Percentiles rank a stretch among this genome's conserved stretches.
Conservation (phyloP, 2,888 invertebrate genomes). For the Trissonchulus sp. region DNA sequence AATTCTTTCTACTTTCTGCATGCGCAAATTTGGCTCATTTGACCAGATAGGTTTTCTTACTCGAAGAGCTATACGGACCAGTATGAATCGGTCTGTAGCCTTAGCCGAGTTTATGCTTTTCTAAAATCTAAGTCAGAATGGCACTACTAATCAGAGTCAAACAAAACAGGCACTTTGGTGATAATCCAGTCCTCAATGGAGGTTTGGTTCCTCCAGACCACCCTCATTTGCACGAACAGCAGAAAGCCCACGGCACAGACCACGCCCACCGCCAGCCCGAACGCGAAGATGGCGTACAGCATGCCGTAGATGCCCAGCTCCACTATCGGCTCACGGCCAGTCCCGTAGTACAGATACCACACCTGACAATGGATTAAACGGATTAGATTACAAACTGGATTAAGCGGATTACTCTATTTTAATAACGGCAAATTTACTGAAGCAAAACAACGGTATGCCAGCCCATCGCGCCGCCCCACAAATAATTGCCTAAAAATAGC, state of each 20-base stretch:
- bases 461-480: neutral
- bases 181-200: conserved; percentile 96
- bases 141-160: neutral
- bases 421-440: no score
- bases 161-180: no score
- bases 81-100: no score
- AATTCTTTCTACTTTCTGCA: no score
- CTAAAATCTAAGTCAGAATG: no score
- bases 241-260: conserved; percentile 84
- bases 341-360: conserved; percentile 67
- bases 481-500: no score
- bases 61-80: no score
- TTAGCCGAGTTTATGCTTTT: no score
- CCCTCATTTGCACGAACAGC: conserved; percentile 75
- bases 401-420: no score
- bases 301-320: conserved; percentile 67
- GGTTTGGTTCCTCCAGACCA: conserved; percentile 79
- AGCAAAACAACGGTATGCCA: no score
- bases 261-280: conserved; percentile 86
- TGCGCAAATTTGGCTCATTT: no score
- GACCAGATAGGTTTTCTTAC: no score
- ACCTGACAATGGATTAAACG: conserved; percentile 42
- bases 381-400: neutral
- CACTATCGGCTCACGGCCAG: conserved; percentile 65
- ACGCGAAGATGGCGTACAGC: conserved; percentile 71